Evolutionary conservation across 2,797 vertebrate species (phyloP).

Genomic region (Huso huso): DNA sequence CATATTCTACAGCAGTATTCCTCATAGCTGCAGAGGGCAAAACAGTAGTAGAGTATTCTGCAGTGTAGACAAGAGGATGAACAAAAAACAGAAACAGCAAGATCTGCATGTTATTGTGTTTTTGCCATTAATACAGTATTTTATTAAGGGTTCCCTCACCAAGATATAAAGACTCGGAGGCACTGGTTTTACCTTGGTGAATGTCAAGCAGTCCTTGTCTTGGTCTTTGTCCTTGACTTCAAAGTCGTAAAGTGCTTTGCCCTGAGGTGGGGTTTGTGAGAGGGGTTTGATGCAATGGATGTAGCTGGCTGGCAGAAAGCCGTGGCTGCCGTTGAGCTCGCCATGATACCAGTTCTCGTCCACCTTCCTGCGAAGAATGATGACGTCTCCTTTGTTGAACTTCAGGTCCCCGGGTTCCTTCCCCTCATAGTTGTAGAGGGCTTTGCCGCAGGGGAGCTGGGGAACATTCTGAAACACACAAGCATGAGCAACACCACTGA

Average conservation of each 20-base stretch:
- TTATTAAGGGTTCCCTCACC: too few species aligned
- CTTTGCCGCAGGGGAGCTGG: conserved; percentile 86
- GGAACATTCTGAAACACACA: conserved; percentile 66
- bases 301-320: conserved; percentile 90
- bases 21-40: too few species aligned
- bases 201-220: conserved; percentile 94
- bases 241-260: conserved; percentile 96
- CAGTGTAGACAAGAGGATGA: too few species aligned
- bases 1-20: too few species aligned
- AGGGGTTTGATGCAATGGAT: conserved; percentile 86
- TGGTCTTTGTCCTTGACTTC: conserved; percentile 96
- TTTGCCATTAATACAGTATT: too few species aligned
- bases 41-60: too few species aligned
- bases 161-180: too few species aligned
- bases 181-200: conserved; percentile 76
- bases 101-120: too few species aligned
- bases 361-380: conserved; percentile 85
- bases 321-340: conserved; percentile 84
- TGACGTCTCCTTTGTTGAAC: conserved; percentile 91
- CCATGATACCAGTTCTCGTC: conserved; percentile 97
- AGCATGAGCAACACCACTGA: not conserved
- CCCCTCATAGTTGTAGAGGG: conserved; percentile 91
- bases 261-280: conserved; percentile 83
- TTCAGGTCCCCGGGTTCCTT: conserved; percentile 93
- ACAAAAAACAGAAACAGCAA: too few species aligned